Evolutionary conservation across 2,113 vertebrate genomes (phyloP).

Genomic region (Psittacula cyanocephala): DNA sequence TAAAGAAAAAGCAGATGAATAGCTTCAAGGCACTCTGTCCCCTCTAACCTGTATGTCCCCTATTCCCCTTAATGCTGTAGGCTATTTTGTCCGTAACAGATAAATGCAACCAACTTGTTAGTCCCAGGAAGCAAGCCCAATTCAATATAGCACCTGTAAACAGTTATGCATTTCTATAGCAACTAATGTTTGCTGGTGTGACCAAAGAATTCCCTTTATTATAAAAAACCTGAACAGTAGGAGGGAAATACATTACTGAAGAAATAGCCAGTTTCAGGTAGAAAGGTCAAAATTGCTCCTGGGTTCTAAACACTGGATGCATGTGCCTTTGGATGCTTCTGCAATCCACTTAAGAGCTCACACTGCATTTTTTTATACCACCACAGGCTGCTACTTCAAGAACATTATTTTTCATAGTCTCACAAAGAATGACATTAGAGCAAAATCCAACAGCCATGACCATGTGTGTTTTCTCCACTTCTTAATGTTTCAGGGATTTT

Average conservation of each 20-base stretch:
- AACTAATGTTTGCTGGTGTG: constrained; percentile 7
- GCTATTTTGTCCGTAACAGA: neutral
- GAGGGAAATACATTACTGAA: neutral
- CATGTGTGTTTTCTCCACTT: neutral
- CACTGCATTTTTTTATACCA: neutral
- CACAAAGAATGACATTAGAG: neutral
- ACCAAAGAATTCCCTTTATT: constrained; percentile 31
- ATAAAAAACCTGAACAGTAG: neutral
- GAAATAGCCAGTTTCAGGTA: neutral
- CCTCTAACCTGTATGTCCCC: neutral
- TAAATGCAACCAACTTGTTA: neutral
- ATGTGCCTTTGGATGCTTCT: neutral
- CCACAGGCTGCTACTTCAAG: neutral
- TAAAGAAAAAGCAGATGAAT: neutral
- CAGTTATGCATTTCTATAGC: constrained; percentile 13
- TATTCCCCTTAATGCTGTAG: neutral
- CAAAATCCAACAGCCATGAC: neutral
- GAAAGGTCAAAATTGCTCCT: constrained; percentile 15
- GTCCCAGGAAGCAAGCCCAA: constrained; percentile 12
- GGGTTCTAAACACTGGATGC: neutral
- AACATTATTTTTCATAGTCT: neutral
- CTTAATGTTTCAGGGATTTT: neutral
- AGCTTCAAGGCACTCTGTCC: neutral
- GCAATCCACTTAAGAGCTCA: neutral
- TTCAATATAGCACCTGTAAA: constrained; percentile 16